Evolutionary conservation across 2,113 vertebrate genomes (phyloP), one percentile per base, ranked within the genome.

Genomic region (Pyxicephalus adspersus): DNA sequence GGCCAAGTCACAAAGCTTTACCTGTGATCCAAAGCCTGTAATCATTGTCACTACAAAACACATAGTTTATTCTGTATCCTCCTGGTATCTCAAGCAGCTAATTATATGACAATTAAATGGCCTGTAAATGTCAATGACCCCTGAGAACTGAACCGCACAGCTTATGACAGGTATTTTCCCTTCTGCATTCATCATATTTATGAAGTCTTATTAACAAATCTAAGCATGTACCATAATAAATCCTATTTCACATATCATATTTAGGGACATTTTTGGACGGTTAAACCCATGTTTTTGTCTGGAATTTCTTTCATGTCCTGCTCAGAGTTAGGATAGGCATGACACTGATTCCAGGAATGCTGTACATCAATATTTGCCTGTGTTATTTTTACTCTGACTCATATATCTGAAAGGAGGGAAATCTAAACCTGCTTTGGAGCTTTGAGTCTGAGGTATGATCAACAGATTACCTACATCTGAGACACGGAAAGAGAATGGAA

Each of bases 401-500:
- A 51, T 64, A 52, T 64, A 65, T 77, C 57, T 52, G 45, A 64
- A 28, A 77, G 60, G 45, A 65, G 60, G 60, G 50, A 52, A 77
- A 77, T 77, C 75, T 77, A 65, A 77, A 77, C 61, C 75, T 65
- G 20, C 75, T 64, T 65, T 64, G 64, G 38, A 77, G 75, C 50
- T 77, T 17, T 64, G 61, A 65, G 75, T 77, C 45, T 28, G 28
- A 77, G 26, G 61, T 76, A 50, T 77, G 75, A 65, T 76, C 74
- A 76, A 54, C 58, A 77, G 61, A 77, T 77, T 77, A 77, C 61
- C 75, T 77, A 64, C 75, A 77, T 77, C 61, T 65, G 61, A 77
- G 60, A 26, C 38, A 29, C 20, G 19, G 58, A 13, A 22, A 52
- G 75, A 29, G 61, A 65, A 77, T 77, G 75, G 75, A 65, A 64